Conservation (phyloP, 1,140 invertebrate species). For the Drosophila tristis region DNA sequence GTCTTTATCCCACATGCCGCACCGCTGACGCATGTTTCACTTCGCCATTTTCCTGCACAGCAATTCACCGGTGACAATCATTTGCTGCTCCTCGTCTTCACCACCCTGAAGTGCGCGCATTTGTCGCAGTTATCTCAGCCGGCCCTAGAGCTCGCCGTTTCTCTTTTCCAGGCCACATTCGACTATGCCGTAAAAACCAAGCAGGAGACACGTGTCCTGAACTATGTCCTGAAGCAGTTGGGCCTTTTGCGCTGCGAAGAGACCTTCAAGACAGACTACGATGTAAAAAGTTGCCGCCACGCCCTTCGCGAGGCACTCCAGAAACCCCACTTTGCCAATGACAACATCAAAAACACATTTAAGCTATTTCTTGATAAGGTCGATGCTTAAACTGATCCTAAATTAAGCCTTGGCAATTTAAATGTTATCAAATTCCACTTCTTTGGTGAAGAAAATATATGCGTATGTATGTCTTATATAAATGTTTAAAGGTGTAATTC, state of each 20-base stretch:
- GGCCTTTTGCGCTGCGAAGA: conserved; percentile 89
- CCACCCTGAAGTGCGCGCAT: conserved; percentile 87
- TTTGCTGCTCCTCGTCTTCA: conserved; percentile 84
- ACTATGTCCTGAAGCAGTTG: conserved; percentile 88
- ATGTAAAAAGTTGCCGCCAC: conserved; percentile 86
- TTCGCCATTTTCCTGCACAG: conserved; percentile 15
- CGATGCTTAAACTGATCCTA: conserved; percentile 38
- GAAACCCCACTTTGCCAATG: conserved; percentile 85
- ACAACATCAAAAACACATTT: conserved; percentile 86
- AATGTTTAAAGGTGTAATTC: background rate
- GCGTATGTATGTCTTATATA: background rate
- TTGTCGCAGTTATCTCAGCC: conserved; percentile 85
- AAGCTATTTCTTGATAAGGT: conserved; percentile 86
- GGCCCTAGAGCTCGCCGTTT: conserved; percentile 85
- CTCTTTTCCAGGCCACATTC: conserved; percentile 87
- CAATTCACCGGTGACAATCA: conserved; percentile 83
- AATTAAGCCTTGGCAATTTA: conserved; percentile 1
- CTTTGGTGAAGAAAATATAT: conserved; percentile 4
- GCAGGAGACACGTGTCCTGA: conserved; percentile 86
- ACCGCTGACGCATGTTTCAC: no score
- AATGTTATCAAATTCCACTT: conserved; percentile 9
- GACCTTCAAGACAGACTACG: conserved; percentile 86
- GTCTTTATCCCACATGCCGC: background rate
- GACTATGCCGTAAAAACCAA: conserved; percentile 85
- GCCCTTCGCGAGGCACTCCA: conserved; percentile 86